phyloP scores from a whole-genome alignment of 2,888 invertebrate species.

The Stenodera caucasica region DNA sequence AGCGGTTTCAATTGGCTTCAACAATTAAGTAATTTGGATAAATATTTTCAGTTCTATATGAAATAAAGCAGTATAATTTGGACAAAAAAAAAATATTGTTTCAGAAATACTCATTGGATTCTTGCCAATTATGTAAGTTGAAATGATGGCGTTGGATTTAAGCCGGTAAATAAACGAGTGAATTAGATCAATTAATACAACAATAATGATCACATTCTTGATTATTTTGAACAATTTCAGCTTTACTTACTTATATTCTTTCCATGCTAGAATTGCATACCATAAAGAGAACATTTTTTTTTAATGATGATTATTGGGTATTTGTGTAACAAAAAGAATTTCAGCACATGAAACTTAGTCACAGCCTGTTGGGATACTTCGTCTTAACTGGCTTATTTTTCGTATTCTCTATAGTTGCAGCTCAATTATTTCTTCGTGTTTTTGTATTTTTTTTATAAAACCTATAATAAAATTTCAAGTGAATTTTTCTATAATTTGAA shows the following conservation, averaged over 20 bases:
- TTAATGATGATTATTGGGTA: slow-evolving; percentile 3
- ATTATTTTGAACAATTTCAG: slow-evolving; percentile 4
- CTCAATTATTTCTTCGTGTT: neutral
- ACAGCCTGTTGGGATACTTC: slow-evolving; percentile 38
- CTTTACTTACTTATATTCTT: slow-evolving; percentile 53
- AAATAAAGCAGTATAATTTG: too few relatives aligned
- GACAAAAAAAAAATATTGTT: neutral
- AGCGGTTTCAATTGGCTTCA: too few relatives aligned
- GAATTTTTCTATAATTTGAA: neutral
- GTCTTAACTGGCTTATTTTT: slow-evolving; percentile 44
- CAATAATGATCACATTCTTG: neutral
- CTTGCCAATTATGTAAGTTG: slow-evolving; percentile 17
- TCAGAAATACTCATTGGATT: slow-evolving; percentile 25
- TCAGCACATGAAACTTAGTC: slow-evolving; percentile 33
- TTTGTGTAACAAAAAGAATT: slow-evolving; percentile 22
- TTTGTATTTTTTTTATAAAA: neutral
- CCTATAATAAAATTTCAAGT: neutral
- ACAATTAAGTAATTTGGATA: too few relatives aligned
- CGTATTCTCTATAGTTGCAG: slow-evolving; percentile 22
- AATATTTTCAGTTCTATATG: too few relatives aligned
- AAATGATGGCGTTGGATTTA: slow-evolving; percentile 11
- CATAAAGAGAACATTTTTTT: slow-evolving; percentile 53
- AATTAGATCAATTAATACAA: neutral
- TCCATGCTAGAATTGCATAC: slow-evolving; percentile 54
- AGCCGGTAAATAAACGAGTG: slow-evolving; percentile 18